Percentiles rank a stretch among this genome's conserved stretches.
Evolutionary conservation across 2,113 vertebrate species (phyloP).

Genomic region (Melanotaenia duboulayi): DNA sequence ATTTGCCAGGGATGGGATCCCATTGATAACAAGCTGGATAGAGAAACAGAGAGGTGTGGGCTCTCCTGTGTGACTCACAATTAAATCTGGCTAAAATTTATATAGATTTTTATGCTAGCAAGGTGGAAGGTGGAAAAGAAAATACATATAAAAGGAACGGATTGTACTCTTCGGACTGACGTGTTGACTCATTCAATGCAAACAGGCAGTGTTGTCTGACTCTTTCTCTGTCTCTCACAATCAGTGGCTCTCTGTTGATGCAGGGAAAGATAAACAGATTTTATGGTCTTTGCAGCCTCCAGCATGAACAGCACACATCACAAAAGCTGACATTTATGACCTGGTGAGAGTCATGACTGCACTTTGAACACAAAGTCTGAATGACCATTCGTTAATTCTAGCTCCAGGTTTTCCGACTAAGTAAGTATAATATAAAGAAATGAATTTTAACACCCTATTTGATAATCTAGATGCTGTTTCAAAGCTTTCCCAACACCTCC

Average conservation of each 20-base stretch:
- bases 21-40: slow-evolving; percentile 44
- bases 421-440: not conserved
- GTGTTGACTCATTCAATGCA: slow-evolving; percentile 58
- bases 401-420: not conserved
- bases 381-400: not conserved
- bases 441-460: not conserved
- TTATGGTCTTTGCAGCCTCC: slow-evolving; percentile 43
- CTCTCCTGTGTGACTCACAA: slow-evolving; percentile 2
- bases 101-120: not conserved
- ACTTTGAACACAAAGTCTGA: slow-evolving; percentile 31
- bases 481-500: too few species aligned
- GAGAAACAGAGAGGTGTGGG: not conserved
- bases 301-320: slow-evolving; percentile 26
- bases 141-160: slow-evolving; percentile 20
- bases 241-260: slow-evolving; percentile 46
- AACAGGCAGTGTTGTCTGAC: slow-evolving; percentile 46
- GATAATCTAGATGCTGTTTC: not conserved
- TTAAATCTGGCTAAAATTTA: slow-evolving; percentile 39
- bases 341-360: slow-evolving; percentile 23
- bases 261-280: slow-evolving; percentile 53
- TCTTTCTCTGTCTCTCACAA: slow-evolving; percentile 30
- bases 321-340: slow-evolving; percentile 45
- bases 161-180: slow-evolving; percentile 36
- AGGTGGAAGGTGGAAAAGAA: slow-evolving; percentile 2
- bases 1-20: slow-evolving; percentile 41